phyloP scores from a whole-genome alignment of 1,140 invertebrate genomes.

The Leptopilina clavipes region DNA sequence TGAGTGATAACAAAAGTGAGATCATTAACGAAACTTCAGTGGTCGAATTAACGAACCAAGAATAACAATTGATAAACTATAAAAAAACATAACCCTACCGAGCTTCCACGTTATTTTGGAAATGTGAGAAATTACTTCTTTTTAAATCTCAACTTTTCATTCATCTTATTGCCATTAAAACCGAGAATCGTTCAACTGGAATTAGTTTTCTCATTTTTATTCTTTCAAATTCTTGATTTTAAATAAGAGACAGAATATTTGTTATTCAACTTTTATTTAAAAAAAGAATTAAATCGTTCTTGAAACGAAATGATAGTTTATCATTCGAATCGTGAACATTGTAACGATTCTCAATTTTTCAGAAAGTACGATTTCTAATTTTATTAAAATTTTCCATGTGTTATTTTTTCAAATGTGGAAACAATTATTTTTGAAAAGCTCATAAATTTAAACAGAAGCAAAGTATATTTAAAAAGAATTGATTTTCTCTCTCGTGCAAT shows the following conservation, averaged over 20 bases:
- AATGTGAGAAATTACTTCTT: slow-evolving; percentile 1
- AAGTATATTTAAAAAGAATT: neutral
- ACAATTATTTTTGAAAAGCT: neutral
- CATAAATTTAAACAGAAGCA: neutral
- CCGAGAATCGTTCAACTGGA: neutral
- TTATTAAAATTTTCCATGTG: too few species aligned
- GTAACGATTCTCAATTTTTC: too few species aligned
- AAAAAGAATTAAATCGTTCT: too few species aligned
- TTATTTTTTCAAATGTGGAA: neutral
- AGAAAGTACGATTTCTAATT: too few species aligned
- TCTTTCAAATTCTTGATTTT: too few species aligned
- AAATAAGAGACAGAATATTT: too few species aligned
- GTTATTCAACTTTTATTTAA: too few species aligned
- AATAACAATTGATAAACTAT: slow-evolving; percentile 31
- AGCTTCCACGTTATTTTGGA: slow-evolving; percentile 16
- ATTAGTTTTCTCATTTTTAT: neutral
- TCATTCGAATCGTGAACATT: too few species aligned
- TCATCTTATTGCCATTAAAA: neutral
- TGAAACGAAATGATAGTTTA: too few species aligned
- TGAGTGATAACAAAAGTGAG: slow-evolving; percentile 34
- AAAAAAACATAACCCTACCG: slow-evolving; percentile 29
- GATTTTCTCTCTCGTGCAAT: neutral
- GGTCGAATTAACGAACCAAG: slow-evolving; percentile 33
- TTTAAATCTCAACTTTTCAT: neutral
- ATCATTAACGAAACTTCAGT: slow-evolving; percentile 1